Evolutionary conservation across 2,888 invertebrate genomes (phyloP), one percentile per base, ranked within the genome.

Genomic region (Dryocosmus kuriphilus): DNA sequence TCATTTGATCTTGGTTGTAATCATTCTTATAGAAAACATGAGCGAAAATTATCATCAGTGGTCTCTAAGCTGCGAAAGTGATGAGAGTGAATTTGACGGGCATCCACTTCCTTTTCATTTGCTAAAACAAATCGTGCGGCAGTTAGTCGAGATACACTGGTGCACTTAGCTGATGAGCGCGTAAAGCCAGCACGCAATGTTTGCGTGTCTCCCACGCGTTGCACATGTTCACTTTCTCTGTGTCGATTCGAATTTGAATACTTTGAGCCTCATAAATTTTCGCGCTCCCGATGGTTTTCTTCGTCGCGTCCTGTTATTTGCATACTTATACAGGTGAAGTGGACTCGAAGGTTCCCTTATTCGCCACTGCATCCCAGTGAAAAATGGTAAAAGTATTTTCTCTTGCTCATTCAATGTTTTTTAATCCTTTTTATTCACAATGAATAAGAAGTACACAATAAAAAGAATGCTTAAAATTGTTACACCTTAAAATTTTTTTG

Each of bases 121-220:
- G 86, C 87, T 90, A 89, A 89, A 89, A 90, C 88, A 89, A 89
- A 90, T 88, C 87, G 86, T 83, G 82, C 84, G 79, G 84, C 84
- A 85, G 86, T 89, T 88, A 88, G 87, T 81, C 82, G 85, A 85
- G 83, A 83, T 84, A 82, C 84, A 82, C 82, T 84, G 85, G 85
- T 88, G 90, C 90, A 90, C 90, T 90, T 90, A 90, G 90, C 90
- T 90, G 90, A 90, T 90, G 90, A 90, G 86, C 79, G 81, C 88
- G 88, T 88, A 85, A 89, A 83, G 65, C 81, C 83, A 80, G 79
- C 83, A 83, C 84, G 84, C 83, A 82, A 83, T 83, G 85, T 81
- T 82, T 83, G 85, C 83, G 83, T 83, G 85, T 80, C 77, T 80
- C 79, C 75, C 83, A 77, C 78, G 81, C 81, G 9, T 14, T 65